These are phyloP conservation scores for Cotesia glomerata DNA, from an alignment of 1,140 invertebrate genomes.

Conservation along the genomic window DNA sequence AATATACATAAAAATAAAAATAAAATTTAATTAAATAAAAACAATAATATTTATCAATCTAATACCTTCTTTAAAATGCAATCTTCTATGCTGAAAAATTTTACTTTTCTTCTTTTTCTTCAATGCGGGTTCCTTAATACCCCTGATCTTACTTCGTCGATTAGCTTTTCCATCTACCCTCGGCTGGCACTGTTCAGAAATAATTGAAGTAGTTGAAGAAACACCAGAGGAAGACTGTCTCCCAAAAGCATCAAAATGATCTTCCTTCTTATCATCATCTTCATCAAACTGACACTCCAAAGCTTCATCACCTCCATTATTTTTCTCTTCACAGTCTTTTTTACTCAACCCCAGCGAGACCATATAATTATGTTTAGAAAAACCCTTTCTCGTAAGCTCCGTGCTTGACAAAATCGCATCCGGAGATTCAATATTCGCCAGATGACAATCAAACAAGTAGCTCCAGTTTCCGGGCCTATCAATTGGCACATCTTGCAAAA, in stretches of 20 bases:
- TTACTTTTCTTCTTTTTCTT: constrained; percentile 10
- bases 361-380: not conserved
- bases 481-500: constrained; percentile 34
- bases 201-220: constrained; percentile 20
- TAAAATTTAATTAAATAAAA: constrained; percentile 1
- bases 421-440: constrained; percentile 11
- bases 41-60: too few species aligned
- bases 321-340: not conserved
- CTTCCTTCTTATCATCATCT: not conserved
- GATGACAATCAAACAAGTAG: constrained; percentile 27
- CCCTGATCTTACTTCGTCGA: not conserved
- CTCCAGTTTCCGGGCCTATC: constrained; percentile 30
- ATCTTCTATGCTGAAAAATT: constrained; percentile 4
- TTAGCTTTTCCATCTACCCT: not conserved
- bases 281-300: too few species aligned
- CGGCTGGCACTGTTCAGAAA: not conserved
- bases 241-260: not conserved
- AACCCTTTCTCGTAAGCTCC: not conserved
- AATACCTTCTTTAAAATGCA: constrained; percentile 8
- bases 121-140: not conserved
- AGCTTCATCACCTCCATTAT: too few species aligned
- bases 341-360: not conserved
- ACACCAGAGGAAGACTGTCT: constrained; percentile 8
- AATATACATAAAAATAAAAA: not conserved
- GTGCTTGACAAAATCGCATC: not conserved